Evolutionary conservation across 2,888 invertebrate genomes (phyloP), one percentile per base, ranked within the genome.

Genomic region (Amaurobius ferox): DNA sequence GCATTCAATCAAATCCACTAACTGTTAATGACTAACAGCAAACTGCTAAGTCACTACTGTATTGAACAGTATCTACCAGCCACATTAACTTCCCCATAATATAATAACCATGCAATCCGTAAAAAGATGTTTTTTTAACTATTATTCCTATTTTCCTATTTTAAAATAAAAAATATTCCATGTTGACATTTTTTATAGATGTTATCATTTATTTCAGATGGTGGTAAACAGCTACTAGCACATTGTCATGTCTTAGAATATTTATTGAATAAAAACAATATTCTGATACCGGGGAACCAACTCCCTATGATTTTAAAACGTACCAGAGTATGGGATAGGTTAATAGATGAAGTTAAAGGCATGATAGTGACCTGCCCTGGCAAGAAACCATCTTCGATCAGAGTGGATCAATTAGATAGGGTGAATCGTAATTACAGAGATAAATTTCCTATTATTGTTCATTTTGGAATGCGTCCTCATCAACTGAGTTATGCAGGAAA

Each of bases 401-500:
- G 99, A 26, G 96, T 99, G 0, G 99, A 99, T 92, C 98, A 98
- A 90, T 91, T 99, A 64, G 99, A 99, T 92, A 93, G 97, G 16
- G 96, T 96, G 88, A 48, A 89, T 89, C 35, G 66, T 88, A 89
- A 71, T 90, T 19, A 79, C 76, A 62, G 83, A 74, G 78, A 73
- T 48, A 39, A 1, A 39, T 88, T 72, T 87, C 92, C 93, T 1
- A 89, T 91, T 23, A 97, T 99, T 80, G 97, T 98, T 7, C 98
- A 99, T 91, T 98, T 98, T 92, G 98, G 98, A 0, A 96, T 98
- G 77, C 93, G 98, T 19, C 98, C 98, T 0, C 97, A 98, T 0
- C 98, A 98, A 90, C 93, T 98, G 0, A 98, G 98, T 91, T 98
- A 98, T 90, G 98, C 97, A 23, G 98, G 98, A 6, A 98, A 98